Percentiles rank a stretch among this genome's conserved stretches.
Evolutionary conservation across 2,888 invertebrate genomes (phyloP).

Genomic region (Anagyrus pseudococci): DNA sequence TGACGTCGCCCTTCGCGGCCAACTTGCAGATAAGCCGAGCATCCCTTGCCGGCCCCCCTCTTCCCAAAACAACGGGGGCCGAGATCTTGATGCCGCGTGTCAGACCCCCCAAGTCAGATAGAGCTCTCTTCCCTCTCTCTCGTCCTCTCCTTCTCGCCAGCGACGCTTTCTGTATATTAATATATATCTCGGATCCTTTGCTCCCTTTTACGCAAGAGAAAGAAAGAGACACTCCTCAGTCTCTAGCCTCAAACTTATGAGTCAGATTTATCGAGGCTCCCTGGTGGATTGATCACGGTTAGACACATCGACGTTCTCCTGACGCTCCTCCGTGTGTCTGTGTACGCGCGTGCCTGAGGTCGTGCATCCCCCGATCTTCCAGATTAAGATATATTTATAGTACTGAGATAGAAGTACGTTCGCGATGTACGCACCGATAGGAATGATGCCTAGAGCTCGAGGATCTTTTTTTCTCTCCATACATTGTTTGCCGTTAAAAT

Average conservation of each 20-base stretch:
- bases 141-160: too few relatives aligned
- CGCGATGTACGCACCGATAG: too few relatives aligned
- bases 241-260: conserved; percentile 51
- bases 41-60: conserved; percentile 50
- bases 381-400: too few relatives aligned
- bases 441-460: too few relatives aligned
- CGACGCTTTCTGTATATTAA: conserved; percentile 1
- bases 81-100: conserved; percentile 61
- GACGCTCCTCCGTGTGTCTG: too few relatives aligned
- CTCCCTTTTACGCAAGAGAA: conserved; percentile 20
- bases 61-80: too few relatives aligned
- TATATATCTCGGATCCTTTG: neutral
- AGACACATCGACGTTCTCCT: conserved; percentile 42
- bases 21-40: conserved; percentile 59
- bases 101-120: conserved; percentile 39
- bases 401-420: too few relatives aligned
- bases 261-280: conserved; percentile 59
- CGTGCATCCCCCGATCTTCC: too few relatives aligned
- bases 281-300: conserved; percentile 55
- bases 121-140: too few relatives aligned
- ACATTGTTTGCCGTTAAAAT: too few relatives aligned
- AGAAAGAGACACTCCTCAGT: conserved; percentile 47
- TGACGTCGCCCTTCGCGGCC: conserved; percentile 60
- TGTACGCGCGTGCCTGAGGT: neutral
- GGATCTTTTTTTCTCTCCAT: too few relatives aligned